A percentile compares a stretch with the other conserved stretches of the same genome.
These are phyloP conservation scores for Anoplolepis gracilipes DNA, from an alignment of 1,140 invertebrate species.

Conservation along the genomic window DNA sequence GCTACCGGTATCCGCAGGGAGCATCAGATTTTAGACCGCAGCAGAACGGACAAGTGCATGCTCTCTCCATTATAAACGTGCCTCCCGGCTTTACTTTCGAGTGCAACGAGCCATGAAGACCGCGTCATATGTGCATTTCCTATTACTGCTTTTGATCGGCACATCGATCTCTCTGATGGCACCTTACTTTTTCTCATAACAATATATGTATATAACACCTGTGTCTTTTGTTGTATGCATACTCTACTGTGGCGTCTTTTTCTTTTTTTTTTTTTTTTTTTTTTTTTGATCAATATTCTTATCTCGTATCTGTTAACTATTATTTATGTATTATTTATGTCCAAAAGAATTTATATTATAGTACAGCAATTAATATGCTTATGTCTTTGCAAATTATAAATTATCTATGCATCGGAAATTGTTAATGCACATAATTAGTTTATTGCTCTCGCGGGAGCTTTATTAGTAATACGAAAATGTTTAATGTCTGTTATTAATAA, in stretches of 20 bases:
- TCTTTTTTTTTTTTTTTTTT: background rate
- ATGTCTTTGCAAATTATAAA: conserved; percentile 22
- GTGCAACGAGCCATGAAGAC: conserved; percentile 80
- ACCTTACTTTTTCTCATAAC: conserved; percentile 27
- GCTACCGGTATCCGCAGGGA: conserved; percentile 69
- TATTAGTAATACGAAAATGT: conserved; percentile 45
- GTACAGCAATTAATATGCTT: background rate
- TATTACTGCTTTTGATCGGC: conserved; percentile 72
- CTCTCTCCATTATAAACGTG: conserved; percentile 73
- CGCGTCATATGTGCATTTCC: conserved; percentile 80
- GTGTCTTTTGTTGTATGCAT: background rate
- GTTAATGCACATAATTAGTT: conserved; percentile 30
- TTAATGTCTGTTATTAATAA: conserved; percentile 40
- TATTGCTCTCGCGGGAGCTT: conserved; percentile 33
- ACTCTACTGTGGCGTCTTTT: no score
- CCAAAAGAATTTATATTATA: conserved; percentile 10
- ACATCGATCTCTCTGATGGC: conserved; percentile 43
- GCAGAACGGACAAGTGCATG: conserved; percentile 78
- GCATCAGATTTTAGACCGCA: conserved; percentile 80
- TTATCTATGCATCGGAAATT: conserved; percentile 35
- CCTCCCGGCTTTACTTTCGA: conserved; percentile 71
- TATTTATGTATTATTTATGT: background rate
- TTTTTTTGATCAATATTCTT: background rate
- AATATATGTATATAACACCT: background rate
- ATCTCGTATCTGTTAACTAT: background rate